Evolutionary conservation across 1,140 invertebrate species (phyloP), one percentile per base, ranked within the genome.

Genomic region (Nebria ingens): DNA sequence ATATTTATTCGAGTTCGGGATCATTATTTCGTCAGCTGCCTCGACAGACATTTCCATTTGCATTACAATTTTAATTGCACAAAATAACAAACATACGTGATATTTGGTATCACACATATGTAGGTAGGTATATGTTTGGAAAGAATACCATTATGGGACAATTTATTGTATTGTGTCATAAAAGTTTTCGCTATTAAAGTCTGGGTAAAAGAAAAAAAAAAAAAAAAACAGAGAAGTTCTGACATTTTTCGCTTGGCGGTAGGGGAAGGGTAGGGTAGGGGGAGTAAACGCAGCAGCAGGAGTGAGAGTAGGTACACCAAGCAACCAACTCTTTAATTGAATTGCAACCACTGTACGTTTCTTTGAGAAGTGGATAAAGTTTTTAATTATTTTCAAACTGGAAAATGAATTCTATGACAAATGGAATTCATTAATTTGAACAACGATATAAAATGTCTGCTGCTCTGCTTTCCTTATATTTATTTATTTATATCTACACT

Each of bases 301-400:
- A n/a, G n/a, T n/a, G n/a, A n/a, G n/a, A n/a, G n/a, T n/a, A n/a
- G n/a, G n/a, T n/a, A 12, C 40, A 12, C 17, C 25, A 34, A 34
- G 3, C 40, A 17, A 45, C 40, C 40, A 64, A 64, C 64, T 66
- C 63, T 64, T 66, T 66, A 66, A 66, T 66, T 66, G 64, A 66
- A 66, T 66, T 65, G 64, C 63, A 65, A 65, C 62, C 64, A 63
- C 60, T 61, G 62, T 58, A 66, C 61, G 64, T 64, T 66, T 63
- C 62, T 63, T 64, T 64, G 64, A 65, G 54, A 60, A 64, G 59
- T 64, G 62, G 58, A 62, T 61, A 65, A 67, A 67, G 64, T 67
- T 67, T 67, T 65, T 65, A 67, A 67, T 67, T 67, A 67, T 67
- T 67, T 67, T 58, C 60, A 63, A 67, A 66, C 65, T 59, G 55